Evolutionary conservation across 2,113 vertebrate species (phyloP).

Genomic region (Nothocercus nigrocapillus): DNA sequence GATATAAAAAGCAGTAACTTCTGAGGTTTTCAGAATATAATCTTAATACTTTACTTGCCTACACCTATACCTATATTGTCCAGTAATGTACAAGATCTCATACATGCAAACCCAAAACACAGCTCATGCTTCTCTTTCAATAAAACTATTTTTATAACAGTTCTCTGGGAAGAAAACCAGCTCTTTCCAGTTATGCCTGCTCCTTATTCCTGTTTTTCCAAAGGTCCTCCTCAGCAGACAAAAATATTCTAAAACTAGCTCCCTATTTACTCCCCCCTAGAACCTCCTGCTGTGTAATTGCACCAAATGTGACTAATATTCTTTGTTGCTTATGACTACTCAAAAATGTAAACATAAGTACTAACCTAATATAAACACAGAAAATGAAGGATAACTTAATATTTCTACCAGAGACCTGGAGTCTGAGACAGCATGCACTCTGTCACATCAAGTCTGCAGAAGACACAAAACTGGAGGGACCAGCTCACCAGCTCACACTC

Average conservation of each 20-base stretch:
- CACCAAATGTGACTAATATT: not conserved
- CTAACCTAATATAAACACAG: not conserved
- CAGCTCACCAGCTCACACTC: not conserved
- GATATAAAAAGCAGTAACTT: not conserved
- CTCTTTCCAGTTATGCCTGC: not conserved
- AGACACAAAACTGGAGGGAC: not conserved
- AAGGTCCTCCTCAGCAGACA: not conserved
- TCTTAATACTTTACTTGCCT: not conserved
- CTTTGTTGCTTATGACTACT: not conserved
- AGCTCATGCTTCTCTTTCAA: not conserved
- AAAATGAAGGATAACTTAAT: not conserved
- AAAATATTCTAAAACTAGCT: not conserved
- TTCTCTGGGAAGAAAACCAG: not conserved
- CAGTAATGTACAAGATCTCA: not conserved
- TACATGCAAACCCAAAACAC: not conserved
- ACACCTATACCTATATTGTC: not conserved
- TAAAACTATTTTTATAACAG: not conserved
- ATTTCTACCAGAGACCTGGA: not conserved
- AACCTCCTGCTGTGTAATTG: not conserved
- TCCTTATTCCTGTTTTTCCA: not conserved
- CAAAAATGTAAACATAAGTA: not conserved
- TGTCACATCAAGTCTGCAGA: not conserved
- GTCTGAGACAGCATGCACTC: not conserved
- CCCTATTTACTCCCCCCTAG: not conserved
- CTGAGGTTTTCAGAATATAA: not conserved